phyloP scores from a whole-genome alignment of 2,113 vertebrate species.

The human region GRCh38 chr5:178997501-178998000 shows the following conservation, averaged over 20 bases:
- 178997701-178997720: conserved; percentile 71
- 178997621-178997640: conserved; percentile 75
- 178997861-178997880: conserved; percentile 94
- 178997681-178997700: conserved; percentile 69
- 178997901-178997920: conserved; percentile 69
- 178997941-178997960: conserved; percentile 55
- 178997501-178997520: too few species aligned
- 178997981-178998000: conserved; percentile 99
- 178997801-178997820: conserved; percentile 66
- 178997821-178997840: conserved; percentile 85
- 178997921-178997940: conserved; percentile 61
- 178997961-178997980: conserved; percentile 98
- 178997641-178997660: conserved; percentile 75
- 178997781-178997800: conserved; percentile 72
- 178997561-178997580: not conserved
- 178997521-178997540: not conserved
- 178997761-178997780: conserved; percentile 80
- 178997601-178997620: conserved; percentile 78
- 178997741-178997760: conserved; percentile 74
- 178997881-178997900: conserved; percentile 82
- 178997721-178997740: conserved; percentile 75
- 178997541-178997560: too few species aligned
- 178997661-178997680: conserved; percentile 79
- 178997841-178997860: conserved; percentile 85
- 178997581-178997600: conserved; percentile 77